Percentiles rank a stretch among this genome's conserved stretches.
Conservation (phyloP, 2,113 vertebrate species). For the Rallus limicola region DNA sequence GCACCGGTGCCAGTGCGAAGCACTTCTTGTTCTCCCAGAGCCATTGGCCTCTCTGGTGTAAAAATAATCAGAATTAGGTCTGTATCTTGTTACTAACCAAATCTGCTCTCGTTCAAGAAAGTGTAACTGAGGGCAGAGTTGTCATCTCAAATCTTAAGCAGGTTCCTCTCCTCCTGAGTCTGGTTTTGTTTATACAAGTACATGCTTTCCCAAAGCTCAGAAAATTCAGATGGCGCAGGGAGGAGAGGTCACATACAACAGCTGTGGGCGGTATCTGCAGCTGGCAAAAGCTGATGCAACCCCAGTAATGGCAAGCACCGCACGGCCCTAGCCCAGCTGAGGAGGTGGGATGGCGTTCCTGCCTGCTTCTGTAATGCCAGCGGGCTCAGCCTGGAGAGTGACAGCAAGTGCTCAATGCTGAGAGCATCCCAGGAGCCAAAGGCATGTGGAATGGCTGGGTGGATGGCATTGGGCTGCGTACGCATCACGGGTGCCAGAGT, state of each 20-base stretch:
- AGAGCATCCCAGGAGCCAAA: background rate
- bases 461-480: rapidly evolving
- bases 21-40: background rate
- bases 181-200: conserved; percentile 3
- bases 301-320: rapidly evolving
- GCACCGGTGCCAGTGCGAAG: conserved; percentile 39
- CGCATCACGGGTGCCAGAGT: rapidly evolving
- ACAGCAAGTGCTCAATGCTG: rapidly evolving
- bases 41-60: conserved; percentile 3
- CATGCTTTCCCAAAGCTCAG: background rate
- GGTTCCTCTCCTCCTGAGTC: background rate
- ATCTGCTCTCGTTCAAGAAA: conserved; percentile 10
- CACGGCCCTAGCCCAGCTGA: rapidly evolving
- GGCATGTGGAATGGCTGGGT: rapidly evolving
- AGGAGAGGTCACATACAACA: background rate
- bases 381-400: background rate
- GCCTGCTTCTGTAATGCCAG: rapidly evolving
- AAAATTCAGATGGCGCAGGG: background rate
- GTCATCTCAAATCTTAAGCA: conserved; percentile 13
- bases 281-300: background rate
- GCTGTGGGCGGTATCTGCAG: background rate
- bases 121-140: conserved; percentile 23
- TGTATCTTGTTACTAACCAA: conserved; percentile 6
- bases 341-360: background rate
- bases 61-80: conserved; percentile 43